phyloP scores from a whole-genome alignment of 2,797 vertebrate species.

The Pitangus sulphuratus region DNA sequence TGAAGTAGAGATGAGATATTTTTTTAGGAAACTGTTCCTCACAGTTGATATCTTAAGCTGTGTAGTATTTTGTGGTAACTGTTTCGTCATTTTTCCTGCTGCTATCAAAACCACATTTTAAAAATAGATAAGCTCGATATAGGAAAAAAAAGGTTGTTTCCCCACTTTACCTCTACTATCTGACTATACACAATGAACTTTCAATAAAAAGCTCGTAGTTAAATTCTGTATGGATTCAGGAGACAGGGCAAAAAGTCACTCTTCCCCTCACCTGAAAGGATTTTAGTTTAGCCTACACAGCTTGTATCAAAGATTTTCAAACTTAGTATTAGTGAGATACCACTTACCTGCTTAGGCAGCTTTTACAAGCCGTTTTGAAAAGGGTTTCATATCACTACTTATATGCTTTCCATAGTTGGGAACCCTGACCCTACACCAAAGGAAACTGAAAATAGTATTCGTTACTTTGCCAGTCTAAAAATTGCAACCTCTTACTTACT shows the following conservation, averaged over 20 bases:
- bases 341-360: background rate
- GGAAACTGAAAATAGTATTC: background rate
- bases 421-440: background rate
- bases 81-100: background rate
- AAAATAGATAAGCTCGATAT: background rate
- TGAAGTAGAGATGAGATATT: background rate
- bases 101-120: background rate
- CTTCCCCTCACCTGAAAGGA: background rate
- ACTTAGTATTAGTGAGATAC: background rate
- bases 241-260: background rate
- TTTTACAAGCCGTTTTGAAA: background rate
- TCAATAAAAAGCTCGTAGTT: background rate
- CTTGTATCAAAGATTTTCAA: background rate
- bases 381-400: background rate
- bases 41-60: background rate
- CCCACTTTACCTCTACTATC: background rate
- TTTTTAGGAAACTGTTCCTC: background rate
- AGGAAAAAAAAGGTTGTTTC: background rate
- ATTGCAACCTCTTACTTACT: background rate
- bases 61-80: background rate
- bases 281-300: background rate
- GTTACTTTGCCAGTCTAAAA: background rate
- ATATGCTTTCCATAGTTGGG: background rate
- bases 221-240: background rate
- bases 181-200: background rate